A percentile compares a stretch with the other conserved stretches of the same genome.
phyloP scores from a whole-genome alignment of 1,140 invertebrate species.

The Leptopilina clavipes region DNA sequence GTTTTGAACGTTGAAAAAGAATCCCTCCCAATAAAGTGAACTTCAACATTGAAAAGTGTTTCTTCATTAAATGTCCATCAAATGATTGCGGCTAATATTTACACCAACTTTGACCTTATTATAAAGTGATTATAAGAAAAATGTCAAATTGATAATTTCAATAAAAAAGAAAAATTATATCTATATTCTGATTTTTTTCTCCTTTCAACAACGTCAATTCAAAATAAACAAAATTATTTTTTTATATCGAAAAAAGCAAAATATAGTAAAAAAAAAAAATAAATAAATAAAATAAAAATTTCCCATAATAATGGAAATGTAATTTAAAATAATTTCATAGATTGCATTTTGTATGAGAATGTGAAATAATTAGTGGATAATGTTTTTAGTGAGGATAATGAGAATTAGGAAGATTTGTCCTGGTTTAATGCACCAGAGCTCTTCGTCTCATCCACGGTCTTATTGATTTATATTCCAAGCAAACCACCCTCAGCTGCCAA shows the following conservation, averaged over 20 bases:
- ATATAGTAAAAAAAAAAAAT: no score
- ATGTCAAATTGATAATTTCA: conserved; percentile 14
- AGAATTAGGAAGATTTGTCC: conserved; percentile 8
- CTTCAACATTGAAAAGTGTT: conserved; percentile 7
- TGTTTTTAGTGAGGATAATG: not conserved
- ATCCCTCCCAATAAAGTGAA: not conserved
- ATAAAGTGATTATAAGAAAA: conserved; percentile 2
- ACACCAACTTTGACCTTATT: not conserved
- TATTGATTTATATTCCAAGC: conserved; percentile 67
- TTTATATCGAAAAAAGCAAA: not conserved
- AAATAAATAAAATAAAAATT: no score
- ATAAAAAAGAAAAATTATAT: not conserved
- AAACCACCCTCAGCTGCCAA: conserved; percentile 46
- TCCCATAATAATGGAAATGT: no score
- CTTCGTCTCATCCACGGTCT: conserved; percentile 47
- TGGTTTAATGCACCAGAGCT: conserved; percentile 19
- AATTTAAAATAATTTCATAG: not conserved
- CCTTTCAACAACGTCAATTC: no score
- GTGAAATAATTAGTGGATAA: not conserved
- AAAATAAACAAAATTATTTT: no score
- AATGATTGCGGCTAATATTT: conserved; percentile 10
- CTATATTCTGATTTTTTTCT: no score
- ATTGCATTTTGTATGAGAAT: not conserved
- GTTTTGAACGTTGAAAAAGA: not conserved
- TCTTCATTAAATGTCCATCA: not conserved